Evolutionary conservation across 2,797 vertebrate species (phyloP).

Genomic region (Oreochromis mossambicus): DNA sequence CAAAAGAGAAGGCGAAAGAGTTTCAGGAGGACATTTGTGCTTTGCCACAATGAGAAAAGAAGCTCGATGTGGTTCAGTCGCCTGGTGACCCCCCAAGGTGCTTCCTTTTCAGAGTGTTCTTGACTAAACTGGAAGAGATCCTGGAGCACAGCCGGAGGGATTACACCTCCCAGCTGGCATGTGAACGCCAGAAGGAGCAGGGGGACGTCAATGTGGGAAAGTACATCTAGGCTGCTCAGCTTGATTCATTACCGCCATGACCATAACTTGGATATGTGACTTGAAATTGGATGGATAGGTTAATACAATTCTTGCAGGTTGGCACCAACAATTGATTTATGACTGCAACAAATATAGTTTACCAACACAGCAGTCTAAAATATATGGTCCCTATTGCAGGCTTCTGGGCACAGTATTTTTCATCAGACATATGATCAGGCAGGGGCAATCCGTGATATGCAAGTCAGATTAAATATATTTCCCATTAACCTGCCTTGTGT

Average conservation of each 20-base stretch:
- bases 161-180: slow-evolving; percentile 18
- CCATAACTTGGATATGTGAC: not conserved
- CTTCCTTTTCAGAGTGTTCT: not conserved
- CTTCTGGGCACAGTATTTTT: not conserved
- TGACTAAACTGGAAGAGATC: not conserved
- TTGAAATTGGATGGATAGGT: not conserved
- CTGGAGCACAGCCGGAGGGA: slow-evolving; percentile 7
- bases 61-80: not conserved
- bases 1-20: not conserved
- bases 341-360: not conserved
- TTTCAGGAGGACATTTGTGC: not conserved
- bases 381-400: not conserved
- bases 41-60: not conserved
- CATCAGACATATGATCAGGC: not conserved
- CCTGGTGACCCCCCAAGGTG: not conserved
- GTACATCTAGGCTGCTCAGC: not conserved
- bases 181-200: not conserved
- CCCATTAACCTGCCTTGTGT: not conserved
- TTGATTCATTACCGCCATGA: not conserved
- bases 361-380: not conserved
- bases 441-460: not conserved
- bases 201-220: not conserved
- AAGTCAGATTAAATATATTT: not conserved
- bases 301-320: not conserved
- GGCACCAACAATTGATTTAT: not conserved